Percentiles rank a stretch among this genome's conserved stretches.
Evolutionary conservation across 2,113 vertebrate genomes (phyloP).

Genomic region (Cyanoliseus patagonus): DNA sequence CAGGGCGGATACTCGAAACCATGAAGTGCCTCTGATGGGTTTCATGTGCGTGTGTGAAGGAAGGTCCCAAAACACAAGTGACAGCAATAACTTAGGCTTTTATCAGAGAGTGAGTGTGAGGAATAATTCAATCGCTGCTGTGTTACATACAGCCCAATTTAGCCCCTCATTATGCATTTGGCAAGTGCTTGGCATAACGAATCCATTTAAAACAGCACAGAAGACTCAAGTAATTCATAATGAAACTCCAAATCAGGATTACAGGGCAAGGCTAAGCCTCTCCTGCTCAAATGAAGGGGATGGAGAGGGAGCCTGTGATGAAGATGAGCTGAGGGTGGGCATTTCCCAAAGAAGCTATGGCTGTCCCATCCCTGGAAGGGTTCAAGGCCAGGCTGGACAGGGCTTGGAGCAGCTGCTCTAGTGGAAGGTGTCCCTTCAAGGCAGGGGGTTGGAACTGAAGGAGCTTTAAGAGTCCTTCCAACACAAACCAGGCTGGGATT

Average conservation of each 20-base stretch:
- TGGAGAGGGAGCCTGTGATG: background rate
- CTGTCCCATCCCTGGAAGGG: background rate
- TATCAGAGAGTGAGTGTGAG: background rate
- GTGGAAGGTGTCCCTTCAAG: background rate
- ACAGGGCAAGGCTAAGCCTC: background rate
- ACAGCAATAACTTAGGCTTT: slow-evolving; percentile 20
- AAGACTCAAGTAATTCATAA: slow-evolving; percentile 2
- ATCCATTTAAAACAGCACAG: slow-evolving; percentile 27
- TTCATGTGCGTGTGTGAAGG: background rate
- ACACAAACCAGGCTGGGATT: background rate
- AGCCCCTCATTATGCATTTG: slow-evolving; percentile 37
- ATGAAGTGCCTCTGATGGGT: slow-evolving; percentile 6
- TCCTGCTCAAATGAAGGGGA: background rate
- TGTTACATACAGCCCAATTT: background rate
- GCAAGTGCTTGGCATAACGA: slow-evolving; percentile 49
- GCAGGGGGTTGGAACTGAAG: background rate
- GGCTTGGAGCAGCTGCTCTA: background rate
- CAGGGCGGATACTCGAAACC: background rate
- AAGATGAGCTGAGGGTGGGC: background rate
- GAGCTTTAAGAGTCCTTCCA: background rate
- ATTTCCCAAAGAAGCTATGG: background rate
- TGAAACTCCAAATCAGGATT: slow-evolving; percentile 36
- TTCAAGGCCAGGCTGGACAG: background rate
- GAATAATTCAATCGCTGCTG: slow-evolving; percentile 44
- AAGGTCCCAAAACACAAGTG: slow-evolving; percentile 30